Evolutionary conservation across 2,113 vertebrate genomes (phyloP).

Genomic region (Chelonoidis abingdonii): DNA sequence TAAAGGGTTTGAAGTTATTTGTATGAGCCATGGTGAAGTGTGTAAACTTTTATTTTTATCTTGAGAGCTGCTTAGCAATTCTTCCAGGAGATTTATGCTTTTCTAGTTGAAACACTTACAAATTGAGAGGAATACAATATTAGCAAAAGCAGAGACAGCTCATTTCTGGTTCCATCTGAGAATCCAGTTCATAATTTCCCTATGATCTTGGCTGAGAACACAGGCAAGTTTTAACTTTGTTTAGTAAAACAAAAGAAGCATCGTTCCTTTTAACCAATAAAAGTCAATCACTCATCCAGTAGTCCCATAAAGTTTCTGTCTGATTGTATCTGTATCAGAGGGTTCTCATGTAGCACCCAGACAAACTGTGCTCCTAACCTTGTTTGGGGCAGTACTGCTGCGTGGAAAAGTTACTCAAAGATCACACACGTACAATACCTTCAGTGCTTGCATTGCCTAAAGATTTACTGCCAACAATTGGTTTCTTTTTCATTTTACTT

Average conservation of each 20-base stretch:
- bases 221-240: slow-evolving; percentile 68
- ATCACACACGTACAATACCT: neutral
- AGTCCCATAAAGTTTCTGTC: slow-evolving; percentile 37
- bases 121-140: neutral
- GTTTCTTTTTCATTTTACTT: neutral
- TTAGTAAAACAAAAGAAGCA: slow-evolving; percentile 45
- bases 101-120: neutral
- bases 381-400: neutral
- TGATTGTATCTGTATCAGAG: slow-evolving; percentile 2
- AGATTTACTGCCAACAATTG: neutral
- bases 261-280: slow-evolving; percentile 26
- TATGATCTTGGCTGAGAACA: slow-evolving; percentile 25
- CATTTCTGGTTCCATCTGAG: slow-evolving; percentile 49
- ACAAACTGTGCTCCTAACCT: neutral
- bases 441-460: neutral
- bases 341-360: slow-evolving; percentile 32
- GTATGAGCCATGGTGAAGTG: slow-evolving; percentile 46
- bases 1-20: slow-evolving; percentile 7
- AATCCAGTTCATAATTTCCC: slow-evolving; percentile 73
- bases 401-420: neutral
- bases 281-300: neutral
- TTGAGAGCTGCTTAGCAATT: neutral
- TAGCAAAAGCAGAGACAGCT: neutral
- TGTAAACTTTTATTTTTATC: neutral
- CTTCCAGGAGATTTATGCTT: slow-evolving; percentile 2